Conservation (phyloP, 1,140 invertebrate genomes). For the Achatina immaculata region DNA sequence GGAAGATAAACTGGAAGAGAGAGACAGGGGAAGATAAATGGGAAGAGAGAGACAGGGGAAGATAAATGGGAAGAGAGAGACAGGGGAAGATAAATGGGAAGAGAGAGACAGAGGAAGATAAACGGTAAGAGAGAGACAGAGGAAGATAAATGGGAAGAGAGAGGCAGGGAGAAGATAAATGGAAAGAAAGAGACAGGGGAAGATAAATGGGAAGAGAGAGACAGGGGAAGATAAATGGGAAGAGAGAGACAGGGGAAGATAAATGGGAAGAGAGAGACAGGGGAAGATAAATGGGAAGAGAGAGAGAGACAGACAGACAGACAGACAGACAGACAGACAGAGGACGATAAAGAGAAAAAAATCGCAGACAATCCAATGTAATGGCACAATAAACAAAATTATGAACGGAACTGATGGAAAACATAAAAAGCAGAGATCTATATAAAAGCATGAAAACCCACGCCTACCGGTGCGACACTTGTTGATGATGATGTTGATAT, state of each 20-base stretch:
- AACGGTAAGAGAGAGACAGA: background rate
- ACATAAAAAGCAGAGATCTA: no score
- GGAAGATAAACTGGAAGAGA: no score
- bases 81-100: no score
- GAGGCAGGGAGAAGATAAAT: background rate
- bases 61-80: no score
- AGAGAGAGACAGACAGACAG: background rate
- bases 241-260: background rate
- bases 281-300: background rate
- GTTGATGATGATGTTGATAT: no score
- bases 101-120: background rate
- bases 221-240: background rate
- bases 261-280: background rate
- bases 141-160: background rate
- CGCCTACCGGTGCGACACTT: no score
- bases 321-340: background rate
- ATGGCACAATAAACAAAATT: no score
- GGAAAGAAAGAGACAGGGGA: background rate
- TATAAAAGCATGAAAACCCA: no score
- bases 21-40: no score
- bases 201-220: conserved; percentile 1
- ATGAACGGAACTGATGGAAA: no score
- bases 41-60: no score
- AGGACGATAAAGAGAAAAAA: background rate
- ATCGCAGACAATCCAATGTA: no score